A percentile compares a stretch with the other conserved stretches of the same genome.
phyloP scores from a whole-genome alignment of 2,797 vertebrate genomes.

The Sebastes dallii region DNA sequence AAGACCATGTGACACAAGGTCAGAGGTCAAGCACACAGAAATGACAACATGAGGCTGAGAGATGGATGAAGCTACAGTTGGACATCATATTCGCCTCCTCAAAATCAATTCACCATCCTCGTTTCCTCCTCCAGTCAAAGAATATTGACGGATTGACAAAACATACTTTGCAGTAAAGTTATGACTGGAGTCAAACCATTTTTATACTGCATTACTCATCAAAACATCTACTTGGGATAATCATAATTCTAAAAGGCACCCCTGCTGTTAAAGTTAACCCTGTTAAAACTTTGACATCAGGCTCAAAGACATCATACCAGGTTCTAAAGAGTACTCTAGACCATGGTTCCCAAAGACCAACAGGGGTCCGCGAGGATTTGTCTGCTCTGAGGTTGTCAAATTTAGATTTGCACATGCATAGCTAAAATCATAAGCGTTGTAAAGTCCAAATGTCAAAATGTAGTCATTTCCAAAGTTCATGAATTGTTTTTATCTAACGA shows the following conservation, averaged over 20 bases:
- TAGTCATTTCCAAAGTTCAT: no score
- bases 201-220: background rate
- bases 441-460: no score
- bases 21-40: conserved; percentile 36
- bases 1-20: conserved; percentile 47
- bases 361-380: no score
- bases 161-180: background rate
- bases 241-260: background rate
- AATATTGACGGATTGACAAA: background rate
- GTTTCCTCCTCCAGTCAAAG: background rate
- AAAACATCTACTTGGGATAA: background rate
- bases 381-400: no score
- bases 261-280: background rate
- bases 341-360: no score
- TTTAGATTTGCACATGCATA: no score
- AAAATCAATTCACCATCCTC: background rate
- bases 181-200: background rate
- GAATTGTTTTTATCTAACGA: no score
- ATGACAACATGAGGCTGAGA: conserved; percentile 12
- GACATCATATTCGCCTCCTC: background rate
- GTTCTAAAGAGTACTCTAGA: no score
- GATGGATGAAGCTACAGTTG: background rate
- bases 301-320: background rate
- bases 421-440: no score
- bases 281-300: background rate